Base-by-base conservation (phyloP, 2,888 invertebrate species). In the Agrochola circellaris region DNA sequence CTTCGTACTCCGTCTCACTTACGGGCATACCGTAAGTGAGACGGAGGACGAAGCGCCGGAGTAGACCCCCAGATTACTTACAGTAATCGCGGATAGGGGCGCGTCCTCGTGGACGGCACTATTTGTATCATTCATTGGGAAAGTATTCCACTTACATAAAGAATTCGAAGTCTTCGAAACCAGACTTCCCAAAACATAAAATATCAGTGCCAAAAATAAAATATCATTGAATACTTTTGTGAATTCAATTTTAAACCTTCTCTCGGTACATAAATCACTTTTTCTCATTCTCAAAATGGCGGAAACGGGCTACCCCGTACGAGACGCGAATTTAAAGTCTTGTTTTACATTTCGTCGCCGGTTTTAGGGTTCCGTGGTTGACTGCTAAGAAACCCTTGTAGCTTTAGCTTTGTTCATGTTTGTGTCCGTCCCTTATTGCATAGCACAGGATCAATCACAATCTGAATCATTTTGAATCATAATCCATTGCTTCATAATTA, bases 311-410 rank as follows among this genome's bases (percentile, higher is more conserved):
- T 72, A 81, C 71, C 66, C 56, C 62, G 76, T 76, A 82, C 87
- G 87, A 83, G 87, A 83, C 80, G 77, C 64, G 87, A 87, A 88
- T 87, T 87, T 80, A 75, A 88, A 85, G 67, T 77, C 75, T 84
- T 83, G 76, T 81, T 85, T 87, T 81, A 80, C 87, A 78, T 88
- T 86, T 72, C 70, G 70, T 78, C 75, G 79, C 74, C 74, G n/a
- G 66, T 65, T 87, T 88, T 82, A 68, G 73, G 71, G 68, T 67
- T 60, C 80, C 30, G 23, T 17, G 15, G 34, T 15, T 56, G 15
- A 45, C n/a, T 38, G 42, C 11, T 48, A 26, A 65, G 17, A 20
- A 51, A 61, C 8, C 61, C 11, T 48, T 56, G 26, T 56, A 26
- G 26, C 9, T 34, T 23, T 23, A 1, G 7, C 48, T 60, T 60